Base-by-base conservation (phyloP, 37 sponge, comb jelly and placozoan genomes). In the Theonella swinhoei region DNA sequence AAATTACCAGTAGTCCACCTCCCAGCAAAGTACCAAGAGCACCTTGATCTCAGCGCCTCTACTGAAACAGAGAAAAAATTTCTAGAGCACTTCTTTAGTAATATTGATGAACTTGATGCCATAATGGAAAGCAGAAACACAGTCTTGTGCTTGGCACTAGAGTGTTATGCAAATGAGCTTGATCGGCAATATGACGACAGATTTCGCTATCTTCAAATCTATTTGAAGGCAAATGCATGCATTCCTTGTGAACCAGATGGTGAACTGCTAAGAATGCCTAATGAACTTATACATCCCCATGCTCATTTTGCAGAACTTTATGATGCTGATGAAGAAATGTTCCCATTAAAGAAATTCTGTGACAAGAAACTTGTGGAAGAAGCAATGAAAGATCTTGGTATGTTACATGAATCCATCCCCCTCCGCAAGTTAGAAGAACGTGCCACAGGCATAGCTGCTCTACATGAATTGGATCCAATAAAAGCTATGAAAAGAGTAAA, bases 201-300 rank as follows among this genome's bases (percentile, higher is more conserved):
- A 26, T 32, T 26, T 14, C 1, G 22, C 39, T 25, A 22, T 25
- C 43, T 81, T 19, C 26, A 59, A 28, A 8, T 47, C 0, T 68
- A 26, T 22, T 75, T 83, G 8, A 40, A 65, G n/a, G 32, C 7
- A 25, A 26, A 73, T 67, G 42, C 89, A 20, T 78, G 78, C 28
- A 72, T 91, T 62, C 91, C 91, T 17, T 87, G 91, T 47, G 38
- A 70, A 61, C 83, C 88, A 11, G 70, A 91, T 82, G 91, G 88
- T 29, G 31, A n/a, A 29, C 3, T 24, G 1, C 66, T 89, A 0
- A 76, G 36, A 29, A 33, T 64, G 35, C 72, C 77, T 30, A 35
- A 1, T 78, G 59, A 79, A 24, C 31, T 88, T 38, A 64, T 88
- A 70, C 47, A 77, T 30, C 89, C 78, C 14, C 5, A 3, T 31